Conservation (phyloP, 2,888 invertebrate species). For the Exephanes ischioxanthus region DNA sequence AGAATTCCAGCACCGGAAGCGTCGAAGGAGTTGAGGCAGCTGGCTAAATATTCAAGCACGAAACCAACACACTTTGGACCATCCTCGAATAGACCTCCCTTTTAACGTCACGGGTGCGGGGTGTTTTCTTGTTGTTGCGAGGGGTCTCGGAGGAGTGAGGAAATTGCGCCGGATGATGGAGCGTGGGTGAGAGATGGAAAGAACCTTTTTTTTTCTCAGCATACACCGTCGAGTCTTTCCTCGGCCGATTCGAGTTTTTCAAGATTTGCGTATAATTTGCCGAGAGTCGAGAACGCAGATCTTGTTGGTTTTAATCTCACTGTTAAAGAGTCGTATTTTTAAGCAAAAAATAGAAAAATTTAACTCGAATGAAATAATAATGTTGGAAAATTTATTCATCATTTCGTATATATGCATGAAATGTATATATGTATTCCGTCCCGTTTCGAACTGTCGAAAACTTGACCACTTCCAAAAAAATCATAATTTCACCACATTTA, state of each 20-base stretch:
- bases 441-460: no score
- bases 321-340: no score
- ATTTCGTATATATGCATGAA: no score
- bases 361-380: no score
- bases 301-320: no score
- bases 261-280: neutral
- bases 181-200: neutral
- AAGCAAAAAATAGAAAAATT: no score
- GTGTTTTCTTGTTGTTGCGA: conserved; percentile 8
- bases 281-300: no score
- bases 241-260: neutral
- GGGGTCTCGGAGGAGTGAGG: neutral
- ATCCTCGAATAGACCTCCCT: conserved; percentile 28
- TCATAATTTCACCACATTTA: no score
- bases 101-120: neutral
- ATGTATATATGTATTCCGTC: no score
- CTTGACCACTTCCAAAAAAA: no score
- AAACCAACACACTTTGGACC: conserved; percentile 62
- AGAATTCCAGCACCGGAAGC: conserved; percentile 42
- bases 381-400: no score
- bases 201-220: conserved; percentile 22
- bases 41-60: conserved; percentile 61
- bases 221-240: neutral
- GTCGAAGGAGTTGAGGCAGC: conserved; percentile 34
- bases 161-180: neutral